These are phyloP conservation scores for Chirona hameri DNA, from an alignment of 2,888 invertebrate genomes.

Conservation along the genomic window DNA sequence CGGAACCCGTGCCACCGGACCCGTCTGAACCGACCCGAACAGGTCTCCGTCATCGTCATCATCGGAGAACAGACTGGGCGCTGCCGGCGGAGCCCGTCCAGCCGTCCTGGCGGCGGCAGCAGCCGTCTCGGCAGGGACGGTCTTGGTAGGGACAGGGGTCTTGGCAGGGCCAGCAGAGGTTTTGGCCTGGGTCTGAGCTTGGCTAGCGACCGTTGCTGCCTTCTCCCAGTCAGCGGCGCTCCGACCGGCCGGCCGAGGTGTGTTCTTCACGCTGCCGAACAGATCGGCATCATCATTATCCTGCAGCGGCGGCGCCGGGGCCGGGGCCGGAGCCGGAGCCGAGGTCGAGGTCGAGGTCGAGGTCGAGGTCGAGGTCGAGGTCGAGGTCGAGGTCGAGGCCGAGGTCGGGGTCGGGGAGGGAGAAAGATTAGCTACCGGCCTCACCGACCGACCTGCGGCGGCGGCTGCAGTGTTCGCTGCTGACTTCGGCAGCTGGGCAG, in stretches of 20 bases:
- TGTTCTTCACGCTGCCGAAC: background rate
- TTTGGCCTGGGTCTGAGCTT: no score
- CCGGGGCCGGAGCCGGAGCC: background rate
- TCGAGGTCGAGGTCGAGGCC: background rate
- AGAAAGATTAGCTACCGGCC: background rate
- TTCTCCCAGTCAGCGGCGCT: background rate
- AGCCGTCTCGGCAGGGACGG: no score
- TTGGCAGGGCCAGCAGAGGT: no score
- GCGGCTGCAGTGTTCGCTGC: no score
- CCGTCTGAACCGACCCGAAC: background rate
- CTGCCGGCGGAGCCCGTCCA: no score
- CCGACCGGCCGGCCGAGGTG: background rate
- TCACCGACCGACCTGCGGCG: no score
- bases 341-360: background rate
- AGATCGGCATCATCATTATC: background rate
- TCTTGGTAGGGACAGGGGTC: no score
- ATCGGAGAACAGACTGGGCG: background rate
- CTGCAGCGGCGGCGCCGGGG: background rate
- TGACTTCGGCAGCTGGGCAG: no score
- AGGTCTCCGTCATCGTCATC: slow-evolving; percentile 3
- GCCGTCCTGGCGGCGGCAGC: no score
- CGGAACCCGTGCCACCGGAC: background rate
- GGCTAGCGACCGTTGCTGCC: background rate
- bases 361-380: background rate
- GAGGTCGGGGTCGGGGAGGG: background rate